phyloP scores from a whole-genome alignment of 2,888 invertebrate species.

The Xiphydria camelus region DNA sequence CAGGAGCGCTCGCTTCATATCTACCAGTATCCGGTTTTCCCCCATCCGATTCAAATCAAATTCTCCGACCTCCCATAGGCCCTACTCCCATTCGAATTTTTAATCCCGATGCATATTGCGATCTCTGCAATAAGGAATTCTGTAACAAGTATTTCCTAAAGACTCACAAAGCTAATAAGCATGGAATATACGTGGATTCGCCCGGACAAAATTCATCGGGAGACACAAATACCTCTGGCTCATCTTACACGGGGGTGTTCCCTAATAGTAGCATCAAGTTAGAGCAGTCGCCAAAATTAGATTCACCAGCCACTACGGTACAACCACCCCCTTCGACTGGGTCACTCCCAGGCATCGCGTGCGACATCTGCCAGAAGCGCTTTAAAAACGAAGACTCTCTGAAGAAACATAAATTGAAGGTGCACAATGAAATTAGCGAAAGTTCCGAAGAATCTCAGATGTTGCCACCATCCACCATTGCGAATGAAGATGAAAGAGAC shows the following conservation, averaged over 20 bases:
- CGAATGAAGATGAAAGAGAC: conserved; percentile 45
- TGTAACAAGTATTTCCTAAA: conserved; percentile 98
- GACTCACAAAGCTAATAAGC: conserved; percentile 97
- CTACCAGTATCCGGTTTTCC: conserved; percentile 63
- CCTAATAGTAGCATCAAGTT: conserved; percentile 29
- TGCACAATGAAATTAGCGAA: conserved; percentile 55
- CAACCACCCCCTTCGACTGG: conserved; percentile 16
- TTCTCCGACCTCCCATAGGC: conserved; percentile 62
- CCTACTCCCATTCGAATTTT: conserved; percentile 70
- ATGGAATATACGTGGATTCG: conserved; percentile 81
- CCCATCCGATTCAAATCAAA: conserved; percentile 54
- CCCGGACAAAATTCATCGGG: conserved; percentile 47
- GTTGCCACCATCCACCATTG: conserved; percentile 60
- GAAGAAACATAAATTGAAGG: conserved; percentile 70
- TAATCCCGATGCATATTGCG: conserved; percentile 96
- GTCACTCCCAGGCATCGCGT: conserved; percentile 57
- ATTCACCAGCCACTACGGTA: conserved; percentile 9
- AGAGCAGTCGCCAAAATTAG: conserved; percentile 33
- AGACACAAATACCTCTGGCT: conserved; percentile 29
- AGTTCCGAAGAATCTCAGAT: conserved; percentile 61
- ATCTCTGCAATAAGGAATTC: conserved; percentile 97
- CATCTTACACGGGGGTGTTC: conserved; percentile 30
- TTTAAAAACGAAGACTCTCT: conserved; percentile 75
- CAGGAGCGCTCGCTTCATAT: conserved; percentile 46
- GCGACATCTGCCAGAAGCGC: conserved; percentile 74